phyloP scores from a whole-genome alignment of 1,140 invertebrate species.

The Drosophila nebulosa region DNA sequence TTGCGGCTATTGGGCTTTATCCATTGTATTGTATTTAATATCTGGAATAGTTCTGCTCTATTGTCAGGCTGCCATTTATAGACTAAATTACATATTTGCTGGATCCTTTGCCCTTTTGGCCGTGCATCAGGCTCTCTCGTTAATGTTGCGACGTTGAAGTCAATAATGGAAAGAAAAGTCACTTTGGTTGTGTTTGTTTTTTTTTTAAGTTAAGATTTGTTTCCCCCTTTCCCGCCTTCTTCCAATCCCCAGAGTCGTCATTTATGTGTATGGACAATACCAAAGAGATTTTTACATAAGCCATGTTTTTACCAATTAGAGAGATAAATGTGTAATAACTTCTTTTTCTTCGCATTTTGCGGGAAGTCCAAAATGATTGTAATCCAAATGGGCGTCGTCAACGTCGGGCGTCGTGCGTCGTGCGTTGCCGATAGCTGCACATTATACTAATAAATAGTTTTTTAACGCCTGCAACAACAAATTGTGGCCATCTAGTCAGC shows the following conservation, averaged over 20 bases:
- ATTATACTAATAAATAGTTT: slow-evolving; percentile 33
- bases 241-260: no score
- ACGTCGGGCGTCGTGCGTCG: no score
- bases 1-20: slow-evolving; percentile 81
- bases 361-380: slow-evolving; percentile 62
- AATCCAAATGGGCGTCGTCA: slow-evolving; percentile 38
- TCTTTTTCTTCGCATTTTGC: slow-evolving; percentile 10
- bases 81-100: slow-evolving; percentile 83
- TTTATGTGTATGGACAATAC: slow-evolving; percentile 10
- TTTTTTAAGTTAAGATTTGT: neutral
- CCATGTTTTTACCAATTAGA: neutral
- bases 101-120: slow-evolving; percentile 82
- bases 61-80: slow-evolving; percentile 82
- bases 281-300: slow-evolving; percentile 35
- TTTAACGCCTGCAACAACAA: slow-evolving; percentile 35
- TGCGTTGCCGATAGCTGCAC: slow-evolving; percentile 27
- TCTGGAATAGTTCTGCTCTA: slow-evolving; percentile 82
- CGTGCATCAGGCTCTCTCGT: slow-evolving; percentile 82
- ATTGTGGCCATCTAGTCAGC: slow-evolving; percentile 16
- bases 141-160: slow-evolving; percentile 25
- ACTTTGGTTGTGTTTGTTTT: neutral
- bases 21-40: slow-evolving; percentile 81
- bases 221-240: no score
- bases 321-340: slow-evolving; percentile 3
- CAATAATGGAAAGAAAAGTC: neutral